Evolutionary conservation across 1,140 invertebrate genomes (phyloP).

Genomic region (Atta texana): DNA sequence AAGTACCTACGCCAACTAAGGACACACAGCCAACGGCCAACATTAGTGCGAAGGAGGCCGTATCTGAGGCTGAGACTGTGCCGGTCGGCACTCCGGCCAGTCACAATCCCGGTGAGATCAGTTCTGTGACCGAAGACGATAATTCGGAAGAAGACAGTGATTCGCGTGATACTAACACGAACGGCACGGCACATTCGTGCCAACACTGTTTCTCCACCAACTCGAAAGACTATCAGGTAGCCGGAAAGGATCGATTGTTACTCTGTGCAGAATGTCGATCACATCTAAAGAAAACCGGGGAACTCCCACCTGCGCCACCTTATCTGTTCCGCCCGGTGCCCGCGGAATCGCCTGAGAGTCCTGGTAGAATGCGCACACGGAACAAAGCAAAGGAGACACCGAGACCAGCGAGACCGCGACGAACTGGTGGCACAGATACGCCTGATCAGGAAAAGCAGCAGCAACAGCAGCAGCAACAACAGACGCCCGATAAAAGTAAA

Average conservation of each 20-base stretch:
- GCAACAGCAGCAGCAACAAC: constrained; percentile 69
- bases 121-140: constrained; percentile 97
- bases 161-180: constrained; percentile 90
- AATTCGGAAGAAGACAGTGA: constrained; percentile 97
- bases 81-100: constrained; percentile 79
- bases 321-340: constrained; percentile 92
- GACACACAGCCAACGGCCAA: constrained; percentile 85
- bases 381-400: constrained; percentile 93
- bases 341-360: constrained; percentile 92
- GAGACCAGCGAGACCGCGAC: constrained; percentile 88
- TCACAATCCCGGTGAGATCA: constrained; percentile 89
- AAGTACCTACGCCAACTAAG: constrained; percentile 84
- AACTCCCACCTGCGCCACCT: constrained; percentile 89
- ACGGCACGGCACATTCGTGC: constrained; percentile 84
- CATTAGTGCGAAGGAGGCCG: constrained; percentile 80
- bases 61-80: constrained; percentile 80
- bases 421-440: constrained; percentile 91
- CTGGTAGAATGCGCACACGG: constrained; percentile 94
- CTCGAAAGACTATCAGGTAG: constrained; percentile 84
- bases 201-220: constrained; percentile 89
- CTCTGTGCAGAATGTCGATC: constrained; percentile 94
- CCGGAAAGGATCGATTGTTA: constrained; percentile 91
- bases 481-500: constrained; percentile 87
- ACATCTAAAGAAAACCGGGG: constrained; percentile 94
- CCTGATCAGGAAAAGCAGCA: constrained; percentile 89